Percentiles rank a stretch among this genome's conserved stretches.
Conservation (phyloP, 2,888 invertebrate species). For the Dinocampus coccinellae region DNA sequence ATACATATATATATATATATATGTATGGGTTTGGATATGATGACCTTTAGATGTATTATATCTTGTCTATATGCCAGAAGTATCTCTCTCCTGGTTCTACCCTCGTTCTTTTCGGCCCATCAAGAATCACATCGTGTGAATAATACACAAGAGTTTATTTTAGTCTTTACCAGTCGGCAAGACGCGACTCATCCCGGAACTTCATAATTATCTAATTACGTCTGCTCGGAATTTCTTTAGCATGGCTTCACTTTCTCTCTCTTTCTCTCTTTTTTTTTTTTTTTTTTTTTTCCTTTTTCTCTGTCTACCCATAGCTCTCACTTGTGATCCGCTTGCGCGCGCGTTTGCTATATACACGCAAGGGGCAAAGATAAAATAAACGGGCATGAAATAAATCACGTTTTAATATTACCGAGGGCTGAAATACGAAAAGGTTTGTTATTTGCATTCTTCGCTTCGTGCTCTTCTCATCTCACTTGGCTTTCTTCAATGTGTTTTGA, state of each 20-base stretch:
- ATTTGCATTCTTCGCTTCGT: conserved; percentile 31
- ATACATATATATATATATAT: too few species aligned
- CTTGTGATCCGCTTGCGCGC: background rate
- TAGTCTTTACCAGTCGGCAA: conserved; percentile 15
- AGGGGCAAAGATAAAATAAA: conserved; percentile 32
- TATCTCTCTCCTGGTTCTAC: background rate
- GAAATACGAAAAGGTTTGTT: conserved; percentile 24
- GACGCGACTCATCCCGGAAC: conserved; percentile 28
- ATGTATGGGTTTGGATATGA: too few species aligned
- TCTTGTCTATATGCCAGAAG: background rate
- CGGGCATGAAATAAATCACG: conserved; percentile 34
- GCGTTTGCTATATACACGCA: background rate
- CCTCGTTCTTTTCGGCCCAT: background rate
- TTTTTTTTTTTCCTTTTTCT: too few species aligned
- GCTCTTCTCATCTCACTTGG: conserved; percentile 7
- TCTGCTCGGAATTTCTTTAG: conserved; percentile 33
- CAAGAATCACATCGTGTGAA: conserved; percentile 27
- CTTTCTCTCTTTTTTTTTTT: too few species aligned
- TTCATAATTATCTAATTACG: conserved; percentile 46
- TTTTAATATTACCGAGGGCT: conserved; percentile 38
- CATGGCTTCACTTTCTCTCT: background rate
- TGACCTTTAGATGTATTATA: background rate
- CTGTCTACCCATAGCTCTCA: background rate
- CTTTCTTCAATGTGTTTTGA: conserved; percentile 4
- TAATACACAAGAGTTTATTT: conserved; percentile 38